These are phyloP conservation scores for Emmelina monodactyla DNA, from an alignment of 2,888 invertebrate species.

Conservation along the genomic window DNA sequence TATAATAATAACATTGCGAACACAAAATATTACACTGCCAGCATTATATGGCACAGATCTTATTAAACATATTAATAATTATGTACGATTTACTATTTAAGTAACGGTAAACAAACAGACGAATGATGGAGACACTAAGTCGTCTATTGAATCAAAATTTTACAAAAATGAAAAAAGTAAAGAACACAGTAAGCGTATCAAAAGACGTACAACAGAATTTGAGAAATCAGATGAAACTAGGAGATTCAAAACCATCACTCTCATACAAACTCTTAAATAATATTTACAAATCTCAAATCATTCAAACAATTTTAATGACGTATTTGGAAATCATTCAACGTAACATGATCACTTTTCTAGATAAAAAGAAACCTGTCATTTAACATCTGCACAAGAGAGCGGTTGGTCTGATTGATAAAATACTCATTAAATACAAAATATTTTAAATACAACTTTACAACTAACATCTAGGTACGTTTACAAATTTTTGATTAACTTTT, in stretches of 20 bases:
- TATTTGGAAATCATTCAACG: slow-evolving; percentile 30
- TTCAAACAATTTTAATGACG: slow-evolving; percentile 45
- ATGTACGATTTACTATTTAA: slow-evolving; percentile 24
- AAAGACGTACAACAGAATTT: slow-evolving; percentile 19
- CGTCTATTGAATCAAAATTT: neutral
- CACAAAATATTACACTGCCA: slow-evolving; percentile 52
- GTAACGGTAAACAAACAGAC: slow-evolving; percentile 21
- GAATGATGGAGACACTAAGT: slow-evolving; percentile 7
- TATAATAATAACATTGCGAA: slow-evolving; percentile 47
- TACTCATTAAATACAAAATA: slow-evolving; percentile 62
- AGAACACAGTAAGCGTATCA: neutral
- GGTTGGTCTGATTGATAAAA: slow-evolving; percentile 55
- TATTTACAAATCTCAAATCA: slow-evolving; percentile 60
- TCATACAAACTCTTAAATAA: slow-evolving; percentile 59
- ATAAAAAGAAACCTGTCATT: slow-evolving; percentile 16
- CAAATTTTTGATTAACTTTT: slow-evolving; percentile 52
- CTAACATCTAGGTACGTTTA: slow-evolving; percentile 63
- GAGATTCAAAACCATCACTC: slow-evolving; percentile 64
- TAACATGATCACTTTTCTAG: slow-evolving; percentile 31
- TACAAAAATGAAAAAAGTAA: neutral
- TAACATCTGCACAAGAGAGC: slow-evolving; percentile 53
- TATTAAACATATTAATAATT: slow-evolving; percentile 32
- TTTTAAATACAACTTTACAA: slow-evolving; percentile 64
- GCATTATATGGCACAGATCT: slow-evolving; percentile 63
- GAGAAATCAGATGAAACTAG: slow-evolving; percentile 37